A percentile compares a stretch with the other conserved stretches of the same genome.
These are phyloP conservation scores for Scomberomorus guttatus DNA, from an alignment of 2,797 vertebrate genomes.

Conservation along the genomic window DNA sequence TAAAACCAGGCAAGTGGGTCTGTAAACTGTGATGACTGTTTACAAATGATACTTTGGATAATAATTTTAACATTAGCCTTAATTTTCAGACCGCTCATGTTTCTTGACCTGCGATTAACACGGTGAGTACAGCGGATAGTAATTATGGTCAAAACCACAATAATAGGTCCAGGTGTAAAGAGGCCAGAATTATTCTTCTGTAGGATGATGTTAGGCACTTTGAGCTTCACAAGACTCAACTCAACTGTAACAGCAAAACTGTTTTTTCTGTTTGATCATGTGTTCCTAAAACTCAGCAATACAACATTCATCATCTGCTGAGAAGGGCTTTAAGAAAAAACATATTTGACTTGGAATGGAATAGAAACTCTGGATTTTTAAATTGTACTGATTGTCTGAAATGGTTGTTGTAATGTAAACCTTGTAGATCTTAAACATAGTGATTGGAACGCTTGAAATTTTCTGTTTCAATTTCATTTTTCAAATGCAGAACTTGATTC, in stretches of 20 bases:
- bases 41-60: no score
- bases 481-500: neutral
- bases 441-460: neutral
- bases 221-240: neutral
- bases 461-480: neutral
- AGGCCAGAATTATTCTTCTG: neutral
- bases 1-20: neutral
- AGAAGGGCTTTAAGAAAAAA: neutral
- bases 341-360: neutral
- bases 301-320: neutral
- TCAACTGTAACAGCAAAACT: neutral
- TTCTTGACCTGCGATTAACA: constrained; percentile 3
- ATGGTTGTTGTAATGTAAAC: neutral
- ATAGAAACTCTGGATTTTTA: neutral
- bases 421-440: neutral
- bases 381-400: neutral
- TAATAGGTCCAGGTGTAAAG: neutral
- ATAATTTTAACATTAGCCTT: no score
- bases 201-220: neutral
- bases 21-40: no score
- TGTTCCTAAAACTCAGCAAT: neutral
- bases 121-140: no score
- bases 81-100: neutral
- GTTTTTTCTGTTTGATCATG: neutral
- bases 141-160: neutral